phyloP scores from a whole-genome alignment of 2,113 vertebrate genomes.

The Apteryx owenii region DNA sequence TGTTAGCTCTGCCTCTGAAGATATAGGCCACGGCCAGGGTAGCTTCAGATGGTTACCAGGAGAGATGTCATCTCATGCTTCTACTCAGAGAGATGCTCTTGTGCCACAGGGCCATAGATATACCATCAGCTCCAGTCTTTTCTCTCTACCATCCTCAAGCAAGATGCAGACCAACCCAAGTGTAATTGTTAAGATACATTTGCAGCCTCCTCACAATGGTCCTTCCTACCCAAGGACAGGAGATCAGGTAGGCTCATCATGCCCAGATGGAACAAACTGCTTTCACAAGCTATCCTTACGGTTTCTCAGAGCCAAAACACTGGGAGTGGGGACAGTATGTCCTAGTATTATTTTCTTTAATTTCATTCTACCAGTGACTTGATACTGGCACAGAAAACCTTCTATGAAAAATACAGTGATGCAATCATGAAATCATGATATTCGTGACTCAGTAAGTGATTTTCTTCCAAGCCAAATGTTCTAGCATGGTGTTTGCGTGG shows the following conservation, averaged over 20 bases:
- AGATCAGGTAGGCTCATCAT: fast-evolving
- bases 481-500: background rate
- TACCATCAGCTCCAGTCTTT: background rate
- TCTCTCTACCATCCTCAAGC: background rate
- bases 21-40: background rate
- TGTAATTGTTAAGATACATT: fast-evolving
- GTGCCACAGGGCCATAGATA: background rate
- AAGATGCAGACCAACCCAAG: fast-evolving
- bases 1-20: background rate
- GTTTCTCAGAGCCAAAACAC: background rate
- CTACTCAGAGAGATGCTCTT: background rate
- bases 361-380: background rate
- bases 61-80: background rate
- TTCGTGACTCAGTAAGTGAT: background rate
- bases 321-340: background rate
- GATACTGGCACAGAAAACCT: background rate
- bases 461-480: background rate
- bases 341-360: background rate
- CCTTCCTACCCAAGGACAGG: background rate
- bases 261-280: background rate
- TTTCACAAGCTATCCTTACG: fast-evolving
- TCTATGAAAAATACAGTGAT: background rate
- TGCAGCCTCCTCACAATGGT: background rate
- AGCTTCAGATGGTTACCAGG: background rate
- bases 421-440: background rate